Conservation (phyloP, 2,888 invertebrate species). For the Drosophila tanythrix region DNA sequence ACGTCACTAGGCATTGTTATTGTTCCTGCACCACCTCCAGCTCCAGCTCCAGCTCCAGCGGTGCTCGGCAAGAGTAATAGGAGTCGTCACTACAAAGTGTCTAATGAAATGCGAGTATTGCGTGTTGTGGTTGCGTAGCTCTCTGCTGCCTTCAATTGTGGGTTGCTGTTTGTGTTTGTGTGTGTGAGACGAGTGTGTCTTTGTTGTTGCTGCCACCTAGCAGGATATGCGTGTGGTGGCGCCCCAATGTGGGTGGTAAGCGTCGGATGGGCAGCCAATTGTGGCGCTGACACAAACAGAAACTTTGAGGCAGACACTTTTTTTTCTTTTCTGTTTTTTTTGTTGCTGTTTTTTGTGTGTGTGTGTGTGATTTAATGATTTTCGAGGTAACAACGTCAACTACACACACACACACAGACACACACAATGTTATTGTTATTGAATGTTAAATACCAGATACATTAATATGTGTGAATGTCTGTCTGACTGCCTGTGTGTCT, state of each 20-base stretch:
- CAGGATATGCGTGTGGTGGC: constrained; percentile 69
- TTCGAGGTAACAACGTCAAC: constrained; percentile 71
- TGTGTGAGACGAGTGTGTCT: constrained; percentile 1
- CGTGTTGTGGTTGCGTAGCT: constrained; percentile 78
- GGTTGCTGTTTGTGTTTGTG: constrained; percentile 1
- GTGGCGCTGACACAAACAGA: constrained; percentile 77
- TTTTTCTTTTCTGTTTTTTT: constrained; percentile 18
- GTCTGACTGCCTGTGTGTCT: constrained; percentile 19
- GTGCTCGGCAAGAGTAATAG: constrained; percentile 70
- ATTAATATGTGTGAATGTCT: constrained; percentile 71
- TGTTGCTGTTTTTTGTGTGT: constrained; percentile 21
- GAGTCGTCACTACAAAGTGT: constrained; percentile 80
- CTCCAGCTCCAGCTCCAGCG: too few species aligned
- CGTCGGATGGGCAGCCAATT: constrained; percentile 66
- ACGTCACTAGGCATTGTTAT: constrained; percentile 42
- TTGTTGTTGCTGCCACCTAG: constrained; percentile 19
- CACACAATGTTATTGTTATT: constrained; percentile 71
- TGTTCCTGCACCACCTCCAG: constrained; percentile 1
- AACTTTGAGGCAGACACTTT: constrained; percentile 49
- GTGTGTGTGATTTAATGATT: constrained; percentile 78
- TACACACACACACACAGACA: constrained; percentile 21
- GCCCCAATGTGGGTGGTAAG: constrained; percentile 42
- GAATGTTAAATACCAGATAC: constrained; percentile 80
- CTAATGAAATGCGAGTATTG: constrained; percentile 81
- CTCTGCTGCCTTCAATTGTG: constrained; percentile 39